Conservation (phyloP, 2,797 vertebrate species). For the Falco naumanni region DNA sequence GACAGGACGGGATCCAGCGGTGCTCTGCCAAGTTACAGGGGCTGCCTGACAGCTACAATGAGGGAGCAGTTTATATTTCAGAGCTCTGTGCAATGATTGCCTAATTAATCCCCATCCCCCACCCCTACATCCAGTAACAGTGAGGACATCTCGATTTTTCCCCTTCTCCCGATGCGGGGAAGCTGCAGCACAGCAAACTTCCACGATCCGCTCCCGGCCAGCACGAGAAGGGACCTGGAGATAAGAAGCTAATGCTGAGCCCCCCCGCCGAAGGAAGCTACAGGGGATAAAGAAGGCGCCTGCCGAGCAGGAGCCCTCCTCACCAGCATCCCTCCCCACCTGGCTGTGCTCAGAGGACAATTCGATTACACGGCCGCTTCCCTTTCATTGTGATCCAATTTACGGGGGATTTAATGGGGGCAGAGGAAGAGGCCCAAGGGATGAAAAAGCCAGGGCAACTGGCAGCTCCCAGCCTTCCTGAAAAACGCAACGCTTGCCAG, state of each 20-base stretch:
- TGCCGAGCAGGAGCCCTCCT: not conserved
- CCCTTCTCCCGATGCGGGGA: not conserved
- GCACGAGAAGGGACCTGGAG: not conserved
- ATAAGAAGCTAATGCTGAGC: not conserved
- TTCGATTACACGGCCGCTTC: conserved; percentile 13
- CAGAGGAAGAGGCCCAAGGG: conserved; percentile 8
- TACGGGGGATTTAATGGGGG: conserved; percentile 27
- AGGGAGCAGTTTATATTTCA: not conserved
- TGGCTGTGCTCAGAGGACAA: not conserved
- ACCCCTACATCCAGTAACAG: not conserved
- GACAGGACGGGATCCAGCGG: fast-evolving
- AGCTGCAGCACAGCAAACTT: not conserved
- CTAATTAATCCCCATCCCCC: not conserved
- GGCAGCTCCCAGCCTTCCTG: conserved; percentile 2
- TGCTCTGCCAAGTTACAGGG: not conserved
- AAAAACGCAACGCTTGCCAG: conserved; percentile 4
- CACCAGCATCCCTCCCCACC: not conserved
- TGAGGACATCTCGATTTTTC: not conserved
- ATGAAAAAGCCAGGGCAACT: conserved; percentile 14
- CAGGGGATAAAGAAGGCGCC: not conserved
- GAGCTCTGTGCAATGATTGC: not conserved
- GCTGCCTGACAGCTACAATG: not conserved
- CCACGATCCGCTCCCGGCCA: not conserved
- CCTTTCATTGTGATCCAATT: conserved; percentile 54
- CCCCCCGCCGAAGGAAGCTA: not conserved